phyloP scores from a whole-genome alignment of 2,797 vertebrate species.

The Fundulus diaphanus region DNA sequence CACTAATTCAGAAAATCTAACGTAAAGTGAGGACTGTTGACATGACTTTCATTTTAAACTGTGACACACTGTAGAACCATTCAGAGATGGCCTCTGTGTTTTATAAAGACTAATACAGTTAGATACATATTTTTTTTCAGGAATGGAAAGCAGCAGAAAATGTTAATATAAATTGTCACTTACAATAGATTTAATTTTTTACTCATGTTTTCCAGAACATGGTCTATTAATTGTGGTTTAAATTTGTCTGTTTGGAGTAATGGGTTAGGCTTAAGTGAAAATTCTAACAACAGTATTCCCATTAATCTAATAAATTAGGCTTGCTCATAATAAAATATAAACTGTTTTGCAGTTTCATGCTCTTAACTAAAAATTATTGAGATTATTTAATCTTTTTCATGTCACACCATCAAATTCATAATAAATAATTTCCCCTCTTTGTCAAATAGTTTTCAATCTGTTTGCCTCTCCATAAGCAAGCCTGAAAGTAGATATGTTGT shows the following conservation, averaged over 20 bases:
- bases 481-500: background rate
- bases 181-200: background rate
- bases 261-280: background rate
- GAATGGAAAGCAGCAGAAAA: background rate
- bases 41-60: conserved; percentile 27
- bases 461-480: background rate
- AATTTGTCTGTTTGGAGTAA: conserved; percentile 7
- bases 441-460: background rate
- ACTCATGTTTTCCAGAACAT: background rate
- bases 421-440: background rate
- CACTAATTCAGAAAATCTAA: conserved; percentile 41
- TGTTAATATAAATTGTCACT: background rate
- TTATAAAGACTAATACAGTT: background rate
- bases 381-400: background rate
- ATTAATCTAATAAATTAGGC: conserved; percentile 8
- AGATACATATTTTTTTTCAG: background rate
- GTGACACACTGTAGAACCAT: background rate
- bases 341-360: background rate
- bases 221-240: conserved; percentile 5
- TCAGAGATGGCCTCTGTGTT: background rate
- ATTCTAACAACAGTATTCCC: background rate
- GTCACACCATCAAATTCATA: background rate
- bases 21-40: conserved; percentile 41
- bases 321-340: background rate
- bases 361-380: conserved; percentile 10